These are phyloP conservation scores for Urocitellus parryii DNA, from an alignment of 2,113 vertebrate species.

Conservation along the genomic window DNA sequence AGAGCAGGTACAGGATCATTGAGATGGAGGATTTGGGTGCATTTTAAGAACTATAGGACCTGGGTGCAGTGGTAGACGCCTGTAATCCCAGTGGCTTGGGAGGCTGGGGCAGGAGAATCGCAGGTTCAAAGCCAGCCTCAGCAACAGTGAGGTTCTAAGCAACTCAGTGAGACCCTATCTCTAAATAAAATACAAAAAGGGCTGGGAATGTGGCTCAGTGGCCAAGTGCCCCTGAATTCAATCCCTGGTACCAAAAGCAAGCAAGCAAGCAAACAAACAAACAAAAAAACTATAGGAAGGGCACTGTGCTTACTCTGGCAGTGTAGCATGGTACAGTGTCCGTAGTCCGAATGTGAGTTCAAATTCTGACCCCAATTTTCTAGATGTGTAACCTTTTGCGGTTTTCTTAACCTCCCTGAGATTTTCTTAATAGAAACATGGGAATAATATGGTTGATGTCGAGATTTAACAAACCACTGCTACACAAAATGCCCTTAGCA, in stretches of 20 bases:
- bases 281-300: not conserved
- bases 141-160: too few species aligned
- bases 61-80: too few species aligned
- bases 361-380: not conserved
- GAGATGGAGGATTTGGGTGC: not conserved
- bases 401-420: not conserved
- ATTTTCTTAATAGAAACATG: not conserved
- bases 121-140: too few species aligned
- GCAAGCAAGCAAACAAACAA: too few species aligned
- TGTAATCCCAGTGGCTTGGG: too few species aligned
- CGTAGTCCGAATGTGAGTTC: not conserved
- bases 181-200: too few species aligned
- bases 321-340: not conserved
- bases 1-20: not conserved
- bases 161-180: too few species aligned
- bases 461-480: not conserved
- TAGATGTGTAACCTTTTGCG: too few species aligned
- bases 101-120: too few species aligned
- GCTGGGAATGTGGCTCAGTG: too few species aligned
- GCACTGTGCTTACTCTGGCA: not conserved
- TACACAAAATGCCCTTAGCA: not conserved
- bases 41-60: not conserved
- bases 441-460: not conserved
- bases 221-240: too few species aligned
- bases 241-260: too few species aligned